Evolutionary conservation across 2,888 invertebrate species (phyloP), one percentile per base, ranked within the genome.

Genomic region (Leptinotarsa tumamoca): DNA sequence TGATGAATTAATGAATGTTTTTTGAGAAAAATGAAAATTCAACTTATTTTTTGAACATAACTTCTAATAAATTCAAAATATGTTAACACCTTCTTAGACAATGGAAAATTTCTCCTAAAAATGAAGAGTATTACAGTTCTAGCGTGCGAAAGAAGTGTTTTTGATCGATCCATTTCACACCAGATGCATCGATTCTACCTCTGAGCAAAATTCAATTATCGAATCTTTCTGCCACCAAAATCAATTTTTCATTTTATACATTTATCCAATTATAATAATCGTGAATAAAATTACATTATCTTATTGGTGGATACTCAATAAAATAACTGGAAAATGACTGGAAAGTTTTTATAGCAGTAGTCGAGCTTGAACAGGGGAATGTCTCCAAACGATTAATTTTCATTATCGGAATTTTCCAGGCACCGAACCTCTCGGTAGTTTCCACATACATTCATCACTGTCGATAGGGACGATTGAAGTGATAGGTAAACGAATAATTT

Each of bases 401-500:
- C 58, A 58, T 58, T 58, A 58, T 14, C 18, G 58, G 58, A 58
- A 58, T 58, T 58, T 58, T 58, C 58, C 58, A 58, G 27, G 23
- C 58, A 23, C 23, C 15, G 23, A 58, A 23, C 18, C 15, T 23
- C 23, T 23, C 27, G 58, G 58, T 21, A 58, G 23, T 58, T 58
- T 58, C 58, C 58, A 58, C 58, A 21, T 15, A 14, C 23, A 58
- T 58, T 23, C 23, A 23, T 58, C 23, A 58, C 58, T 58, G 58
- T 15, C 58, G 23, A 21, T 15, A 23, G 15, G 21, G 23, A 23
- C 58, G 27, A 58, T 15, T 23, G 23, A n/a, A 52, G 52, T 52
- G 15, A 17, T n/a, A 52, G 58, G 58, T 58, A 23, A 23, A 15
- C 15, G 21, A 23, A 58, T 58, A 58, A 52, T 54, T 54, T 18